phyloP scores from a whole-genome alignment of 1,140 invertebrate species.

The Penaeus indicus region DNA sequence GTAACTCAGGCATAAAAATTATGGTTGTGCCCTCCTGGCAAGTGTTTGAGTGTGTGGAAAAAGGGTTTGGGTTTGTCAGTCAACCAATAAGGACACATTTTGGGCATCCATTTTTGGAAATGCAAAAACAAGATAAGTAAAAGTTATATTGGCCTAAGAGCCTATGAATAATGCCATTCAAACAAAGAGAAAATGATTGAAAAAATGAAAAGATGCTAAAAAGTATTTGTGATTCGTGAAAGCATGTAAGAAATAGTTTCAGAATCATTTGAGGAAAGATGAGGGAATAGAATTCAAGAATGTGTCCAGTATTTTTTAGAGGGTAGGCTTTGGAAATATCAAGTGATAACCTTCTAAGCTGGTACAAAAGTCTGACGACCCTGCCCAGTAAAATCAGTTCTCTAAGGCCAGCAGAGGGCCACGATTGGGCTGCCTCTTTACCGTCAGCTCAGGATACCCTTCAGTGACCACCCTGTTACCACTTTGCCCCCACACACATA shows the following conservation, averaged over 20 bases:
- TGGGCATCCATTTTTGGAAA: too few species aligned
- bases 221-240: too few species aligned
- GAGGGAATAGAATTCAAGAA: too few species aligned
- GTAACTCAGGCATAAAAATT: constrained; percentile 62
- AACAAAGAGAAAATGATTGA: too few species aligned
- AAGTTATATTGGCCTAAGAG: too few species aligned
- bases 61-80: constrained; percentile 48
- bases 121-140: too few species aligned
- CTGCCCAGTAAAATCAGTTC: constrained; percentile 42
- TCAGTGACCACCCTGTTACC: constrained; percentile 62
- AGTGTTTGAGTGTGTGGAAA: constrained; percentile 49
- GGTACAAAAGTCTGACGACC: constrained; percentile 38
- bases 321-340: too few species aligned
- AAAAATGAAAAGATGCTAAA: too few species aligned
- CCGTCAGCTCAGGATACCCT: constrained; percentile 53
- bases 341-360: constrained; percentile 9
- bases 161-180: too few species aligned
- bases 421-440: constrained; percentile 46
- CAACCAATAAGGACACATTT: background rate
- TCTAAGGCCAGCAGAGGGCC: constrained; percentile 51
- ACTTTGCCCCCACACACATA: constrained; percentile 61
- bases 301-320: too few species aligned
- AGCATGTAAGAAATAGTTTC: too few species aligned
- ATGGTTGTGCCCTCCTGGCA: constrained; percentile 62
- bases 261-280: too few species aligned